phyloP scores from a whole-genome alignment of 2,113 vertebrate genomes.

The Albula goreensis region DNA sequence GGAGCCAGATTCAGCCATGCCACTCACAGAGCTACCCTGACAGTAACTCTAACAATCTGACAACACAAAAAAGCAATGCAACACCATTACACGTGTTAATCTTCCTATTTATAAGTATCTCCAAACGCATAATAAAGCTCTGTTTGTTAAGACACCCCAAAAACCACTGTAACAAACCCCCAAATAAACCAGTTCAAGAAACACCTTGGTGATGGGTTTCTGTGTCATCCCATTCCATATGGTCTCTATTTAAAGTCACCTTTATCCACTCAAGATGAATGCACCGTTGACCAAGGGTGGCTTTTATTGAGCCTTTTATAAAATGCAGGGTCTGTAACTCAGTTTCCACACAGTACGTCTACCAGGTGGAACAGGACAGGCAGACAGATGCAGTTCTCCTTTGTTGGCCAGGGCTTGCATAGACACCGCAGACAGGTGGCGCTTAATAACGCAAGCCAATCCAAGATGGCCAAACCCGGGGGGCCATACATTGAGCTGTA shows the following conservation, averaged over 20 bases:
- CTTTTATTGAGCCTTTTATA: slow-evolving; percentile 6
- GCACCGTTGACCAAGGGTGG: slow-evolving; percentile 4
- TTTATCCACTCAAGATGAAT: slow-evolving; percentile 24
- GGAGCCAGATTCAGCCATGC: too few relatives aligned
- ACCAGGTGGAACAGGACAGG: background rate
- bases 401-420: slow-evolving; percentile 26
- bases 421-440: slow-evolving; percentile 26
- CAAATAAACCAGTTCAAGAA: slow-evolving; percentile 7
- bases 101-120: too few relatives aligned
- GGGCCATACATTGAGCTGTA: slow-evolving; percentile 26
- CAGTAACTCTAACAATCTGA: too few relatives aligned
- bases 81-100: too few relatives aligned
- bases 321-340: slow-evolving; percentile 11
- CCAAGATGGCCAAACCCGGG: slow-evolving; percentile 7
- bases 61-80: too few relatives aligned
- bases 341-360: slow-evolving; percentile 1
- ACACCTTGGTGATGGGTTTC: slow-evolving; percentile 22
- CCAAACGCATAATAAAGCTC: background rate
- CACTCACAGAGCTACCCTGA: too few relatives aligned
- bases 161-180: background rate
- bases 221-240: slow-evolving; percentile 34
- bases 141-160: background rate
- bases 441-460: slow-evolving; percentile 45
- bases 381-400: slow-evolving; percentile 33
- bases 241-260: slow-evolving; percentile 28